A percentile compares a stretch with the other conserved stretches of the same genome.
Conservation (phyloP, 2,113 vertebrate species). For the Oryzias javanicus region DNA sequence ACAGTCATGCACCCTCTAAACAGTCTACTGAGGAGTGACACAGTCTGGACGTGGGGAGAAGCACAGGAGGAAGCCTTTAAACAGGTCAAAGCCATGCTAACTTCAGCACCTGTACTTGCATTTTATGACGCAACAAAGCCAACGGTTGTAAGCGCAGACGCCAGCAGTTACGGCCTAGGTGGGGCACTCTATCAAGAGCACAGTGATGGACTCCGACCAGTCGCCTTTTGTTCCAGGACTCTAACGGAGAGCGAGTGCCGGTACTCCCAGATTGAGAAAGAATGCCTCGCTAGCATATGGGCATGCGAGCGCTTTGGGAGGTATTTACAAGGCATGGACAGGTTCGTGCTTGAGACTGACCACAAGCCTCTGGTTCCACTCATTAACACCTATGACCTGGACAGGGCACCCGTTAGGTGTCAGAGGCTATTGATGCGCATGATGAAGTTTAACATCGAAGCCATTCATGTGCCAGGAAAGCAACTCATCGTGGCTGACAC, state of each 20-base stretch:
- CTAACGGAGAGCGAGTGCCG: background rate
- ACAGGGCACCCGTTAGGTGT: background rate
- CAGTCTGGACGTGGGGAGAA: too few relatives aligned
- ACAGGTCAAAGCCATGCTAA: too few relatives aligned
- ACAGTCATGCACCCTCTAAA: too few relatives aligned
- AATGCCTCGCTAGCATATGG: slow-evolving; percentile 3
- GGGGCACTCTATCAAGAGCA: background rate
- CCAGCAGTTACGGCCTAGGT: too few relatives aligned
- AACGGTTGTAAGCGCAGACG: too few relatives aligned
- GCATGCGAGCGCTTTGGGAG: background rate
- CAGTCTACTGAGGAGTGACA: too few relatives aligned
- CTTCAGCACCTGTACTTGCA: too few relatives aligned
- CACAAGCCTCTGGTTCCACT: background rate
- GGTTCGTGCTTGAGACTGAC: background rate
- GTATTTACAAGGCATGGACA: background rate
- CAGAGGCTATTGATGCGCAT: background rate
- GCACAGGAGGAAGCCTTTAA: too few relatives aligned
- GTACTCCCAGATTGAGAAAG: slow-evolving; percentile 6
- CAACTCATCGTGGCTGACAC: background rate
- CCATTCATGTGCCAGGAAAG: background rate
- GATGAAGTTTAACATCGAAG: background rate
- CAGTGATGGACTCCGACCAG: background rate
- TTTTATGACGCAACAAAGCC: too few relatives aligned
- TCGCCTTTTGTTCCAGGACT: background rate
- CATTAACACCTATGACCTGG: background rate